phyloP scores from a whole-genome alignment of 2,888 invertebrate genomes.

The Noctua janthe region DNA sequence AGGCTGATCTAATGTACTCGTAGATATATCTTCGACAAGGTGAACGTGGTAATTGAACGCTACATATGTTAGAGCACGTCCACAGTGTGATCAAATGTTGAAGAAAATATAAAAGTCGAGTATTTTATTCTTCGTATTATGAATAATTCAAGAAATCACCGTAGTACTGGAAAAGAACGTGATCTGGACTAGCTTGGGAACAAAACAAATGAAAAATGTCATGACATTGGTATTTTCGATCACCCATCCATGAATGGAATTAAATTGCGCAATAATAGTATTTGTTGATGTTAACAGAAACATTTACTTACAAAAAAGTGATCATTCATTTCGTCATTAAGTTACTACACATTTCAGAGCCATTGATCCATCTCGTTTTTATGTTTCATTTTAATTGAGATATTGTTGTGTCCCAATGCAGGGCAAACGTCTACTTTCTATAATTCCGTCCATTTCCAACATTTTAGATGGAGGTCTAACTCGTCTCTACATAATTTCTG shows the following conservation, averaged over 20 bases:
- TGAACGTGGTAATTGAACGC: constrained; percentile 60
- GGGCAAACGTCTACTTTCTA: background rate
- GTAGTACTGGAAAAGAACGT: background rate
- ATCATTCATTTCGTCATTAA: background rate
- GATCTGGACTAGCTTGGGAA: background rate
- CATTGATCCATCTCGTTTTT: background rate
- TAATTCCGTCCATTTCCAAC: background rate
- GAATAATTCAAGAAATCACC: constrained; percentile 35
- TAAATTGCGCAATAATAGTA: background rate
- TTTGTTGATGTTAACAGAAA: background rate
- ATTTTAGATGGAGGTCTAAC: background rate
- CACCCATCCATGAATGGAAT: background rate
- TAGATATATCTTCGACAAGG: constrained; percentile 55
- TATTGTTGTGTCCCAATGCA: background rate
- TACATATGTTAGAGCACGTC: constrained; percentile 43
- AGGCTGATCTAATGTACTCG: constrained; percentile 22
- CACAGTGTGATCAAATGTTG: constrained; percentile 33
- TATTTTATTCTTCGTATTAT: constrained; percentile 26
- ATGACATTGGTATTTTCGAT: background rate
- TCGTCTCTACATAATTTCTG: background rate
- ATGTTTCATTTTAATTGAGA: background rate
- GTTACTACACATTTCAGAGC: background rate
- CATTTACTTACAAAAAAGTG: background rate
- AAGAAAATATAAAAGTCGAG: constrained; percentile 9
- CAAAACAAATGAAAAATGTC: background rate